Evolutionary conservation across 2,888 invertebrate genomes (phyloP), one percentile per base, ranked within the genome.

Genomic region (Agriopis leucophaearia): DNA sequence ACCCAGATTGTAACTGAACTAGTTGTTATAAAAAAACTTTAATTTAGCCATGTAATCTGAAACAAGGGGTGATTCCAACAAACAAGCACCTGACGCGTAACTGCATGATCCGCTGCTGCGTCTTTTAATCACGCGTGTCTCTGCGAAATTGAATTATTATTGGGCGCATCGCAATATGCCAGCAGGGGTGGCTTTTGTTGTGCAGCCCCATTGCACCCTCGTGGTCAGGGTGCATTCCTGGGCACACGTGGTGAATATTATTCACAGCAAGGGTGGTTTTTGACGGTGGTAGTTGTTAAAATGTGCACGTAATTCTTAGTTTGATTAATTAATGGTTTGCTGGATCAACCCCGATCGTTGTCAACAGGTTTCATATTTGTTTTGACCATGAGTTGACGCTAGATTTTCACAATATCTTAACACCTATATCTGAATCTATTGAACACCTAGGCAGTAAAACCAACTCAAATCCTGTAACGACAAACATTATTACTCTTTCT

Each of bases 191-290:
- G 71, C 66, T 72, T 81, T 85, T 85, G 82, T 83, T 81, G 83
- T 88, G 75, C 82, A 84, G n/a, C 84, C 85, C 83, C 70, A 57
- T 58, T 72, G 72, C 74, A 64, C 73, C 77, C 76, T 72, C 74
- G 70, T 66, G 74, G 71, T 78, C 75, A 74, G 80, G 74, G 70
- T 79, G 81, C 89, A 90, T 88, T 89, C 89, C 89, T 70, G 27
- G 81, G 86, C 85, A 88, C 91, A 92, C 92, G 92, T 92, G 92
- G 82, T 85, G 73, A 79, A 69, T 71, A 66, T 72, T 70, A 75
- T 76, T 72, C 71, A 65, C 52, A 36, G 10, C 64, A 16, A 66
- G 74, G 74, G 69, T 74, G 66, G 50, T 66, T 69, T 69, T 55
- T 67, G 70, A 71, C 67, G 70, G 71, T 56, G 71, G 73, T 67